Conservation (phyloP, 2,113 vertebrate genomes). For the Thamnaconus septentrionalis region DNA sequence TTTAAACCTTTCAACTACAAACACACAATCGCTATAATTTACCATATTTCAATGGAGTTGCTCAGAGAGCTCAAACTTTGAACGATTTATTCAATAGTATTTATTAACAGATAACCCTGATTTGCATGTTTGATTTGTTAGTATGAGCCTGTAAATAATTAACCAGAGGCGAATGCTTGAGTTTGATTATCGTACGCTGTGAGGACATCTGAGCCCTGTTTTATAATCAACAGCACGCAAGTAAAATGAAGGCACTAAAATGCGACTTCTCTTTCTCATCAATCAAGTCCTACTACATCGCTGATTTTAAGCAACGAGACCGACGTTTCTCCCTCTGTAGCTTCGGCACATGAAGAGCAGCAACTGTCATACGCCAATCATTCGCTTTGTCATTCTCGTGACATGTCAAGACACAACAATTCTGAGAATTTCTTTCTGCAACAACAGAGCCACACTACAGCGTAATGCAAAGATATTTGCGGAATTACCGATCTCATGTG, state of each 20-base stretch:
- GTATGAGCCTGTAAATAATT: constrained; percentile 52
- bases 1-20: too few relatives aligned
- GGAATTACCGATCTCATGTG: not conserved
- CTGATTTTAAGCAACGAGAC: too few relatives aligned
- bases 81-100: not conserved
- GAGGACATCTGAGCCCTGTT: constrained; percentile 25
- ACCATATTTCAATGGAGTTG: too few relatives aligned
- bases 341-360: constrained; percentile 1
- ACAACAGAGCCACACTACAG: not conserved
- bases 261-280: too few relatives aligned
- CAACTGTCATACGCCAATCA: constrained; percentile 8
- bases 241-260: too few relatives aligned
- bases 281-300: too few relatives aligned
- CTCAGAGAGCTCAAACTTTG: not conserved
- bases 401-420: not conserved
- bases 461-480: not conserved
- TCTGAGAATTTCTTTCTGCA: not conserved
- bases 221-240: constrained; percentile 9
- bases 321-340: constrained; percentile 7
- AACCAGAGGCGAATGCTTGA: constrained; percentile 3
- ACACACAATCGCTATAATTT: too few relatives aligned
- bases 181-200: constrained; percentile 19
- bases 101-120: constrained; percentile 16
- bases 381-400: not conserved
- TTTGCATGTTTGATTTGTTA: constrained; percentile 23